phyloP scores from a whole-genome alignment of 2,888 invertebrate species.

The Agonum fuliginosum region DNA sequence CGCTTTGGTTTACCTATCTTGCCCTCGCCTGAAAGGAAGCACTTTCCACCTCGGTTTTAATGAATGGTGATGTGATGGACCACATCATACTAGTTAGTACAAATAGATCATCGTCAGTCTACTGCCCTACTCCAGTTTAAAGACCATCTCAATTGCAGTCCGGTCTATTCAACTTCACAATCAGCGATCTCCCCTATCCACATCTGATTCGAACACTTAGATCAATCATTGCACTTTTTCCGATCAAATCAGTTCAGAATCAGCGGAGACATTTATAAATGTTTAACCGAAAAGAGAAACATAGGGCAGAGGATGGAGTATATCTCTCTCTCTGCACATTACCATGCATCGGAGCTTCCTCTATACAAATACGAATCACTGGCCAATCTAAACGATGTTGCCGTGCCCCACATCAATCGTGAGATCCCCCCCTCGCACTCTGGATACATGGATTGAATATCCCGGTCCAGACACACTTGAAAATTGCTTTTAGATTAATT shows the following conservation, averaged over 20 bases:
- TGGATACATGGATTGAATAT: neutral
- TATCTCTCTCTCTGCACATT: neutral
- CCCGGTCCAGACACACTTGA: constrained; percentile 15
- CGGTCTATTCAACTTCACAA: constrained; percentile 22
- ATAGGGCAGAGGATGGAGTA: neutral
- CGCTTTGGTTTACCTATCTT: too few relatives aligned
- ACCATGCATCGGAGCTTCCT: neutral
- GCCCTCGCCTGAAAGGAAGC: too few relatives aligned
- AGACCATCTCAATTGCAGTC: constrained; percentile 14
- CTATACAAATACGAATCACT: constrained; percentile 54
- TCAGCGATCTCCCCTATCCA: constrained; percentile 4
- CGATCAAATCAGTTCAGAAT: constrained; percentile 12
- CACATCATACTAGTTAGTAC: too few relatives aligned
- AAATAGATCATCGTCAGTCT: too few relatives aligned
- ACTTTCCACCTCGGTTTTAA: too few relatives aligned
- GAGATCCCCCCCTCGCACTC: neutral
- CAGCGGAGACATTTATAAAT: constrained; percentile 15
- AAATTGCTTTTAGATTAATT: constrained; percentile 49
- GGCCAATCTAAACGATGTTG: constrained; percentile 34
- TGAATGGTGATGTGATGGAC: too few relatives aligned
- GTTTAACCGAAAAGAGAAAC: neutral
- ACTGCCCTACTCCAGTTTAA: too few relatives aligned
- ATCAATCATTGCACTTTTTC: constrained; percentile 35
- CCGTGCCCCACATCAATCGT: constrained; percentile 26
- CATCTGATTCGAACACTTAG: neutral